Conservation (phyloP, 2,113 vertebrate genomes). For the Leptobrachium leishanense region DNA sequence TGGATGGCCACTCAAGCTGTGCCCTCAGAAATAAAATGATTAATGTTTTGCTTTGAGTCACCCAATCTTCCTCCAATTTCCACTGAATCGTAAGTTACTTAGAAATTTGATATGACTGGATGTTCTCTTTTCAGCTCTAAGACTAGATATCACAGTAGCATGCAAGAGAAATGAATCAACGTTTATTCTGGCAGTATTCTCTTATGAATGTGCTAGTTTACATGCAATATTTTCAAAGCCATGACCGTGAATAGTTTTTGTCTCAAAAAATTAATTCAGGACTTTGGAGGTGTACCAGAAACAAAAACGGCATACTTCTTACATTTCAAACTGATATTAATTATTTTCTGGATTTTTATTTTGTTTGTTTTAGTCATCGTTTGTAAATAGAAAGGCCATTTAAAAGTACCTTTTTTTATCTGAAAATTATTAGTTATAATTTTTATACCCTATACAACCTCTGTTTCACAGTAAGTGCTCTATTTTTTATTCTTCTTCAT, state of each 20-base stretch:
- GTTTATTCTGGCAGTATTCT: constrained; percentile 36
- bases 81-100: constrained; percentile 53
- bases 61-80: constrained; percentile 42
- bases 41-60: constrained; percentile 55
- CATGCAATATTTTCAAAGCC: constrained; percentile 32
- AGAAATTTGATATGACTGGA: constrained; percentile 49
- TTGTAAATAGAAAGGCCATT: background rate
- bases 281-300: constrained; percentile 1
- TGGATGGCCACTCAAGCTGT: constrained; percentile 32
- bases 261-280: constrained; percentile 20
- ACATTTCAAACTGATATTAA: too few species aligned
- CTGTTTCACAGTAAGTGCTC: too few species aligned
- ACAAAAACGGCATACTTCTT: background rate
- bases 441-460: too few species aligned
- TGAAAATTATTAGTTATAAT: too few species aligned
- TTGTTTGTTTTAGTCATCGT: too few species aligned
- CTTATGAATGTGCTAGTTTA: constrained; percentile 25
- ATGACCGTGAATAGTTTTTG: constrained; percentile 21
- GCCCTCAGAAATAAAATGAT: constrained; percentile 31
- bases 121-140: constrained; percentile 26
- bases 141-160: constrained; percentile 41
- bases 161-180: constrained; percentile 38
- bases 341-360: too few species aligned
- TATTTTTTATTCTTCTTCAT: too few species aligned
- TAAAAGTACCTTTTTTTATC: background rate